Base-by-base conservation (phyloP, 2,888 invertebrate species). In the Lasioglossum marginatum region DNA sequence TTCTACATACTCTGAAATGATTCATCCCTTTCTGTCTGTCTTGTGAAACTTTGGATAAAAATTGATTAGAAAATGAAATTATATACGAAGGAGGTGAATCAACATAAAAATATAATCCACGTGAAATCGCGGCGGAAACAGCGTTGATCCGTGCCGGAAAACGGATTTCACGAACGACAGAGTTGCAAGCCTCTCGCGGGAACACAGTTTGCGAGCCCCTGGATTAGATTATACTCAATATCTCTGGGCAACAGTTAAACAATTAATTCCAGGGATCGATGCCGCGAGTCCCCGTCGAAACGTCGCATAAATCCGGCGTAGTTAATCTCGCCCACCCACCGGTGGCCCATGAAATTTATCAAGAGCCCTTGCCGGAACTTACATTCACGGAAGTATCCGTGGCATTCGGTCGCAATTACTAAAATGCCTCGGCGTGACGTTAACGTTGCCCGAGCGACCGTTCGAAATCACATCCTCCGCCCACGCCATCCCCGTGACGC, bases 401-500 rank as follows among this genome's bases (percentile, higher is more conserved):
- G 77, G 68, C 31, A 84, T 52, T 77, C 73, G 68, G 23, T 73
- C 34, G 84, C 48, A 75, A 84, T 81, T 70, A 77, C 80, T 37
- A 77, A 80, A 80, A 84, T 48, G 75, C 77, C 43, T 66, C 45
- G 16, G 45, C 31, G 76, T 60, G 80, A 81, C 45, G 80, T 52
- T 74, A 76, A 40, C 63, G 66, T 45, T 27, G 43, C 40, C n/a
- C 40, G n/a, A 34, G 16, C 75, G 79, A 76, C 71, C 71, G 75
- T 75, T 75, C 75, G 71, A 57, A 78, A 84, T 83, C 84, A 74
- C 40, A 70, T 74, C 68, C 82, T 23, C n/a, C 43, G 37, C 43
- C 57, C 16, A 27, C 43, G 37, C 52, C 19, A n/a, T 34, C 52
- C 57, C 43, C 27, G 31, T 40, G 14, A 31, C 45, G 57, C 12